These are phyloP conservation scores for Myopa testacea DNA, from an alignment of 2,888 invertebrate species.

Conservation along the genomic window DNA sequence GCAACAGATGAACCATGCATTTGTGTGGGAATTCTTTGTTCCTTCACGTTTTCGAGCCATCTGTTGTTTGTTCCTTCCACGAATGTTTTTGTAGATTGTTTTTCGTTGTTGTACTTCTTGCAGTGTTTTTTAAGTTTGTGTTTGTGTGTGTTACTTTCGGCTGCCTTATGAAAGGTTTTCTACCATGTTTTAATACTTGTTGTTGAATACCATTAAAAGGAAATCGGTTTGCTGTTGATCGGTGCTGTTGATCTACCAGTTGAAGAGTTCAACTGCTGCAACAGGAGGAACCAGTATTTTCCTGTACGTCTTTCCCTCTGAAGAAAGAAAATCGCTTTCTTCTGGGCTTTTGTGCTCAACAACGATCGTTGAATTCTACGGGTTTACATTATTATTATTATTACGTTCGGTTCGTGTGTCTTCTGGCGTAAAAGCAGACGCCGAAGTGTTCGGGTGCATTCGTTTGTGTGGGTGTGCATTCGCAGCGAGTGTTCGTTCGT, in stretches of 20 bases:
- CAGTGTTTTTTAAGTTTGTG: background rate
- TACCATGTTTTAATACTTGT: no score
- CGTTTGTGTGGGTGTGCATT: background rate
- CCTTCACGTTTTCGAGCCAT: slow-evolving; percentile 6
- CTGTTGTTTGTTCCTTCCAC: background rate
- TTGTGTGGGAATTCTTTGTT: slow-evolving; percentile 7
- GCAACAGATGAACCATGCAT: background rate
- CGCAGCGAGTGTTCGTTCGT: slow-evolving; percentile 41
- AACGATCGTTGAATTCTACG: slow-evolving; percentile 4
- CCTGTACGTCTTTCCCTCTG: background rate
- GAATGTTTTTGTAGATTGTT: background rate
- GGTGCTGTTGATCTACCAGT: slow-evolving; percentile 26
- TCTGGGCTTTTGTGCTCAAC: background rate
- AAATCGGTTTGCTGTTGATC: slow-evolving; percentile 12
- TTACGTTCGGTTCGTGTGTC: background rate
- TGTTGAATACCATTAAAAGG: slow-evolving; percentile 16
- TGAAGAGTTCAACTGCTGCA: slow-evolving; percentile 36
- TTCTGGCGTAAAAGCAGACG: background rate
- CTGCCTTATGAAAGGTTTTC: background rate
- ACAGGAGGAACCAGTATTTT: slow-evolving; percentile 29
- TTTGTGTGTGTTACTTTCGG: slow-evolving; percentile 19
- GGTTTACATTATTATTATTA: no score
- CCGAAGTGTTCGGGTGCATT: background rate
- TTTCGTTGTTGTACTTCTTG: background rate
- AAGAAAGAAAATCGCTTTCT: slow-evolving; percentile 23